phyloP scores from a whole-genome alignment of 2,797 vertebrate species.

The Periophthalmus magnuspinnatus region DNA sequence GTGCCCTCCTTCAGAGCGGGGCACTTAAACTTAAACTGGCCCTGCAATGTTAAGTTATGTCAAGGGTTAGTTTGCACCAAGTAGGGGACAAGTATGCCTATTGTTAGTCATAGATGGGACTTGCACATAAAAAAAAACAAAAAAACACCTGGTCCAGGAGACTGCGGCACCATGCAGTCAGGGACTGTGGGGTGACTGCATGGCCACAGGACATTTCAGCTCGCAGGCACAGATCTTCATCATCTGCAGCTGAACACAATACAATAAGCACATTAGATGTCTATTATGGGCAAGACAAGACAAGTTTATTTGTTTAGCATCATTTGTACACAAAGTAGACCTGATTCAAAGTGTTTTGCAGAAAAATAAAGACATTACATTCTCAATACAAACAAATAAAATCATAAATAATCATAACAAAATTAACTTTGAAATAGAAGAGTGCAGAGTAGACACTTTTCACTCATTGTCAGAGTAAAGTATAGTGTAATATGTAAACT shows the following conservation, averaged over 20 bases:
- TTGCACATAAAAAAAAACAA: no score
- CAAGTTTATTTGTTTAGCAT: no score
- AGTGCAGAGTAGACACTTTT: no score
- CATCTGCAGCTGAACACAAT: constrained; percentile 38
- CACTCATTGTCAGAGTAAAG: no score
- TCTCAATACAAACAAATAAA: no score
- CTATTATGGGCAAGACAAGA: background rate
- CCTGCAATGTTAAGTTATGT: constrained; percentile 39
- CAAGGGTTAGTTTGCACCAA: background rate
- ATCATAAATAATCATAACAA: no score
- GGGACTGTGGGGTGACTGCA: constrained; percentile 65
- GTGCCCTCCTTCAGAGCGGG: constrained; percentile 45
- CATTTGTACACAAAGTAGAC: no score
- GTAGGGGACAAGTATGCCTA: background rate
- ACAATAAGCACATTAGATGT: background rate
- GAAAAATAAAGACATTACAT: no score
- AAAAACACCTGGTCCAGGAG: constrained; percentile 59
- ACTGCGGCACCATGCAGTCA: constrained; percentile 59
- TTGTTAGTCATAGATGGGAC: no score
- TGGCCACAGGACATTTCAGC: constrained; percentile 75
- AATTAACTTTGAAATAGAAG: no score
- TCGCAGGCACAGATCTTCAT: constrained; percentile 37
- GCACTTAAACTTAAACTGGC: constrained; percentile 61
- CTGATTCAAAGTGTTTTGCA: no score
- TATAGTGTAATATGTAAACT: no score